Conservation (phyloP, 2,888 invertebrate species). For the Colostygia pectinataria region DNA sequence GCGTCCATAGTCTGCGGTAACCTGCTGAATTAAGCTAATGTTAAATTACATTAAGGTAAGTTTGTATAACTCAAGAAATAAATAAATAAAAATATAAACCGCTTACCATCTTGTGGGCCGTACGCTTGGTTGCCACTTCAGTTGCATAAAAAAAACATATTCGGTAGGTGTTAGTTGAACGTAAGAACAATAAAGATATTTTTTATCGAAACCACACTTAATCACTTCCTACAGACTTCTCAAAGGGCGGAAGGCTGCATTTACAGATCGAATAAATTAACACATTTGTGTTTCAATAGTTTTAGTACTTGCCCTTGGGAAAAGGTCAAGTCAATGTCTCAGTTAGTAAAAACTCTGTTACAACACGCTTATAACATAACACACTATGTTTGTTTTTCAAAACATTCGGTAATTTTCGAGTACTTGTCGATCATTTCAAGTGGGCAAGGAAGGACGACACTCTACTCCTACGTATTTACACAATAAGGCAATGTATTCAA, state of each 20-base stretch:
- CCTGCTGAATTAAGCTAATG: too few species aligned
- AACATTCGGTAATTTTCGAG: conserved; percentile 73
- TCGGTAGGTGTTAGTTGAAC: conserved; percentile 57
- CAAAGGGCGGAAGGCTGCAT: conserved; percentile 78
- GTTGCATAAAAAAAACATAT: too few species aligned
- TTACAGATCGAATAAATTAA: conserved; percentile 76
- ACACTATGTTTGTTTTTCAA: conserved; percentile 66
- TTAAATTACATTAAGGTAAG: too few species aligned
- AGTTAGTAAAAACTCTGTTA: conserved; percentile 59
- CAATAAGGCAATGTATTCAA: conserved; percentile 28
- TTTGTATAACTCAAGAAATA: too few species aligned
- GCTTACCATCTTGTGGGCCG: too few species aligned
- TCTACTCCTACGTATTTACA: conserved; percentile 49
- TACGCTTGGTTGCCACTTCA: too few species aligned
- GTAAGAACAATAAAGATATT: conserved; percentile 72
- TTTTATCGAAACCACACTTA: conserved; percentile 68
- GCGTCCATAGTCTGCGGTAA: too few species aligned
- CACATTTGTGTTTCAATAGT: conserved; percentile 64
- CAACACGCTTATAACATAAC: conserved; percentile 62
- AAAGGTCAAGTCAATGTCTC: conserved; percentile 68
- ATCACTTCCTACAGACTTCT: conserved; percentile 75
- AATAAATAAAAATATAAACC: too few species aligned
- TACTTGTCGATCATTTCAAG: conserved; percentile 62
- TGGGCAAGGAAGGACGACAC: conserved; percentile 62
- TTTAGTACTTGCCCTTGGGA: conserved; percentile 59